phyloP scores from a whole-genome alignment of 2,113 vertebrate species.

The Trinectes maculatus region DNA sequence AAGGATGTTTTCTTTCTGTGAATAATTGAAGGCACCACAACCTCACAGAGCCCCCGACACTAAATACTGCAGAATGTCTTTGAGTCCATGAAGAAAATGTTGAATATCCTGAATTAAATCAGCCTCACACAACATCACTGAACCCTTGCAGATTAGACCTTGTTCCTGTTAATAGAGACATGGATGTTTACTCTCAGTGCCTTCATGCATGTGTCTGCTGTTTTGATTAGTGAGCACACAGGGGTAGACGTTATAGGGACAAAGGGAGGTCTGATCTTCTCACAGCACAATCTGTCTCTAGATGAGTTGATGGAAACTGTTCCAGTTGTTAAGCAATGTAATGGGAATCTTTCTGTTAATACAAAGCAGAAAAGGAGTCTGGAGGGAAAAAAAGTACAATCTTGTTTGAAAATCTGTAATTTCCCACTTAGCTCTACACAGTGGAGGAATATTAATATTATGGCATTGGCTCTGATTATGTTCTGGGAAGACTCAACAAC shows the following conservation, averaged over 20 bases:
- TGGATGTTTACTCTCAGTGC: slow-evolving; percentile 31
- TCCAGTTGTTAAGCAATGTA: slow-evolving; percentile 42
- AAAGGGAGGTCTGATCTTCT: slow-evolving; percentile 11
- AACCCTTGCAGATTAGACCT: slow-evolving; percentile 22
- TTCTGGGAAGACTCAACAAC: not conserved
- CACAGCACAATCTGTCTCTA: slow-evolving; percentile 16
- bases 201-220: slow-evolving; percentile 7
- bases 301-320: slow-evolving; percentile 24
- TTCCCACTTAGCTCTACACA: slow-evolving; percentile 34
- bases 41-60: slow-evolving; percentile 52
- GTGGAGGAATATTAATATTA: slow-evolving; percentile 6
- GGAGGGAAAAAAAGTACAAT: slow-evolving; percentile 7
- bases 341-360: slow-evolving; percentile 37
- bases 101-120: slow-evolving; percentile 23
- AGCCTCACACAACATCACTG: slow-evolving; percentile 12
- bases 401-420: slow-evolving; percentile 42
- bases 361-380: slow-evolving; percentile 34
- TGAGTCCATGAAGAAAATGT: slow-evolving; percentile 9
- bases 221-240: slow-evolving; percentile 31
- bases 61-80: slow-evolving; percentile 51
- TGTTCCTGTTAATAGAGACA: slow-evolving; percentile 17
- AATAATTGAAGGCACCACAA: slow-evolving; percentile 69
- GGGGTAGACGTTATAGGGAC: not conserved
- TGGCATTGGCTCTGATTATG: slow-evolving; percentile 20
- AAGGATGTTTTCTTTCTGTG: slow-evolving; percentile 57